These are phyloP conservation scores for Darevskia mixta DNA, from an alignment of 2,797 vertebrate genomes.

Conservation along the genomic window DNA sequence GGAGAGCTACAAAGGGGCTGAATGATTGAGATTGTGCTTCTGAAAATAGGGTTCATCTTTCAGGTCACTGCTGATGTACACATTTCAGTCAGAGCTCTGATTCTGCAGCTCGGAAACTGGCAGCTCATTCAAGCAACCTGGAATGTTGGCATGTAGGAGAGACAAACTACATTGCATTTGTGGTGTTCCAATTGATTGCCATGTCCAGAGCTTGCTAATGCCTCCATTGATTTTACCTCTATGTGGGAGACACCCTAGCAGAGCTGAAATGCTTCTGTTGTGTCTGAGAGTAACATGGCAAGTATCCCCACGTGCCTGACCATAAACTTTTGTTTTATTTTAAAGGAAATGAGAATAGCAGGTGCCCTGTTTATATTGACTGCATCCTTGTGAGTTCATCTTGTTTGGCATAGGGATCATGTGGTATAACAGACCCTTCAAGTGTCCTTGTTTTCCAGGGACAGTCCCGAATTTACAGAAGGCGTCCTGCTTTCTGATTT, in stretches of 20 bases:
- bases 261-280: not conserved
- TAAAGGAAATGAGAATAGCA: not conserved
- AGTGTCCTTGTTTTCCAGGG: no score
- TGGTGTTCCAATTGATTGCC: not conserved
- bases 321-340: not conserved
- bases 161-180: not conserved
- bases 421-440: no score
- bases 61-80: not conserved
- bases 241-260: not conserved
- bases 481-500: no score
- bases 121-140: not conserved
- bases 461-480: no score
- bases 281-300: not conserved
- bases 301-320: not conserved
- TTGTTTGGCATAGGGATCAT: not conserved
- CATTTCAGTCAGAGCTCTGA: not conserved
- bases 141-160: not conserved
- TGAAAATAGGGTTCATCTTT: not conserved
- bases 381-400: not conserved
- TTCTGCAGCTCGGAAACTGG: not conserved
- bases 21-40: not conserved
- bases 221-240: not conserved
- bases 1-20: not conserved
- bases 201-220: not conserved
- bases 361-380: not conserved